phyloP scores from a whole-genome alignment of 2,888 invertebrate genomes.

The Lobophora halterata region DNA sequence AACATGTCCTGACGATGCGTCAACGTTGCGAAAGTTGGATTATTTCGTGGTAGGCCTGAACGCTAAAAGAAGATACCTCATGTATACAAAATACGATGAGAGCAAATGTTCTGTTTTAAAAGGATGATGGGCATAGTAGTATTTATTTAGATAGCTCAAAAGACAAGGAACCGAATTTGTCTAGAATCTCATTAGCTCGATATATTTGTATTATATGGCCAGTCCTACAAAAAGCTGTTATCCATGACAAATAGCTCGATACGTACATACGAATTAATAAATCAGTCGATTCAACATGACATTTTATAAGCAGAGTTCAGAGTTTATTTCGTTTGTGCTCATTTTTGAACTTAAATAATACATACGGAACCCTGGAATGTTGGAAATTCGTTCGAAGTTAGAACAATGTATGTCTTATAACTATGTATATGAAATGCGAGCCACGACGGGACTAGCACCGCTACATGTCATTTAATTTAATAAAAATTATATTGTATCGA shows the following conservation, averaged over 20 bases:
- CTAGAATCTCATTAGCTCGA: constrained; percentile 1
- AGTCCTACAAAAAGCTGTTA: no score
- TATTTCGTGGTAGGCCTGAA: no score
- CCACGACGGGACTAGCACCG: constrained; percentile 74
- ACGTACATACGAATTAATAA: constrained; percentile 56
- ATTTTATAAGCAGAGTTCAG: constrained; percentile 29
- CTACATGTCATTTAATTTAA: constrained; percentile 61
- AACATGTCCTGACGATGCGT: no score
- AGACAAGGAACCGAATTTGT: no score
- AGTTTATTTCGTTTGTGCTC: constrained; percentile 49
- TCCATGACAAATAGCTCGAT: constrained; percentile 37
- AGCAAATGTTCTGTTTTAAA: no score
- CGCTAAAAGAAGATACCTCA: no score
- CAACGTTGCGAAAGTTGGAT: no score
- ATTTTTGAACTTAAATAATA: constrained; percentile 53
- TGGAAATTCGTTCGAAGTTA: constrained; percentile 64
- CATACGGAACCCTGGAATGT: constrained; percentile 70
- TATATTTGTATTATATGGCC: constrained; percentile 2
- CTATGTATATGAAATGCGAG: constrained; percentile 73
- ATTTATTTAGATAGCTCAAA: no score
- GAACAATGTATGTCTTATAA: constrained; percentile 59
- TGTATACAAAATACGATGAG: constrained; percentile 6
- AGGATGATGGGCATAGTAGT: no score
- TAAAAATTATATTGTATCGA: constrained; percentile 30
- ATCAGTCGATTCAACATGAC: constrained; percentile 53